Conservation (phyloP, 2,797 vertebrate species). For the Zalophus californianus region DNA sequence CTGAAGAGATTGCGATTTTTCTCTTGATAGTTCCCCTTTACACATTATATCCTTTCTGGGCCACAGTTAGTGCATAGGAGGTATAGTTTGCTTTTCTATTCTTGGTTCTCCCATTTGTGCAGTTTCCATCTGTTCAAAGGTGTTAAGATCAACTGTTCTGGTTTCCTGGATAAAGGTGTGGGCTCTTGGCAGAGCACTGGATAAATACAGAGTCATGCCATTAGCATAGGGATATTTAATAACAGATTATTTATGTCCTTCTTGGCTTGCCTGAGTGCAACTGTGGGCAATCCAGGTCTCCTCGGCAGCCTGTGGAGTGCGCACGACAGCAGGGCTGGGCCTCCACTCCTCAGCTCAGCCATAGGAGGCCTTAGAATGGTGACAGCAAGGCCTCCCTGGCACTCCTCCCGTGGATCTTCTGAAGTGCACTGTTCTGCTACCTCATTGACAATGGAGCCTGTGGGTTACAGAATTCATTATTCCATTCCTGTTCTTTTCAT, state of each 20-base stretch:
- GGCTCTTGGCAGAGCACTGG: constrained; percentile 62
- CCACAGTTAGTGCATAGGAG: constrained; percentile 61
- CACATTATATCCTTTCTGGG: constrained; percentile 77
- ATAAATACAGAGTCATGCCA: constrained; percentile 55
- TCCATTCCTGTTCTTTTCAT: neutral
- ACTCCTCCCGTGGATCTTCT: fast-evolving
- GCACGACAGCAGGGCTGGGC: constrained; percentile 22
- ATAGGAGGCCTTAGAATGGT: fast-evolving
- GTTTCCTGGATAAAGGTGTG: constrained; percentile 71
- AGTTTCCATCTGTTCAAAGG: constrained; percentile 80
- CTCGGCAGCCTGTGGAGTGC: neutral
- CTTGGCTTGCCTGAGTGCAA: constrained; percentile 9
- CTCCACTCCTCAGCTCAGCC: neutral
- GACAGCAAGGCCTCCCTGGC: neutral
- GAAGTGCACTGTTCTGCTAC: neutral
- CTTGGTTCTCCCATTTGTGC: constrained; percentile 67
- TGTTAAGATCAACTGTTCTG: constrained; percentile 73
- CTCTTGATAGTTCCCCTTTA: constrained; percentile 68
- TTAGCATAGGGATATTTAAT: constrained; percentile 74
- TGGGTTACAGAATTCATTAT: neutral
- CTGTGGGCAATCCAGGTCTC: neutral
- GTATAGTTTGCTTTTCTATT: constrained; percentile 72
- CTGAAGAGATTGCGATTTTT: constrained; percentile 70
- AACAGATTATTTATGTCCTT: constrained; percentile 67
- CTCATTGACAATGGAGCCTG: neutral